Percentiles rank a stretch among this genome's conserved stretches.
phyloP scores from a whole-genome alignment of 2,888 invertebrate species.

The Nemurella pictetii region DNA sequence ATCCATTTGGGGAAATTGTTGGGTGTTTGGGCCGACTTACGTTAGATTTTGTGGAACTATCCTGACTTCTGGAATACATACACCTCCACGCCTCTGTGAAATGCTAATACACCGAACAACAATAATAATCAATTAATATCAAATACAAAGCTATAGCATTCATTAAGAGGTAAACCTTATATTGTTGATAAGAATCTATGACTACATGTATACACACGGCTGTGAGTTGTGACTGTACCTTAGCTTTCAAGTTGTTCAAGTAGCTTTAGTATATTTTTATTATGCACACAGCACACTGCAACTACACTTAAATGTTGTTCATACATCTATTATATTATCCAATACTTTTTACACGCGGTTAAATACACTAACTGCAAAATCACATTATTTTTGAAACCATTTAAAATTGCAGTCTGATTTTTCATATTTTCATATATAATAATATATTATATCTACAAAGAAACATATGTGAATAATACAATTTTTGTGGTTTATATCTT shows the following conservation, averaged over 20 bases:
- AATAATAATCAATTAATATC: constrained; percentile 38
- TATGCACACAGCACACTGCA: constrained; percentile 4
- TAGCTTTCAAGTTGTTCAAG: neutral
- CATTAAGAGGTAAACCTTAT: constrained; percentile 31
- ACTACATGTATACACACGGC: constrained; percentile 23
- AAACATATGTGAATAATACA: constrained; percentile 22
- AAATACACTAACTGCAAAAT: constrained; percentile 28
- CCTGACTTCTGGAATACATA: neutral
- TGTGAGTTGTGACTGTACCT: neutral
- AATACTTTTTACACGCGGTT: constrained; percentile 16
- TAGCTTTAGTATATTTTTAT: constrained; percentile 19
- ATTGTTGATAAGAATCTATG: constrained; percentile 25
- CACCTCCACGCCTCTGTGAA: constrained; percentile 33
- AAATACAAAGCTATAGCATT: constrained; percentile 36
- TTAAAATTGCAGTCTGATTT: constrained; percentile 31
- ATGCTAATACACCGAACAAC: constrained; percentile 40
- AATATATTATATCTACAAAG: constrained; percentile 26
- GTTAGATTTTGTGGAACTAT: neutral
- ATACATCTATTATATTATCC: constrained; percentile 26
- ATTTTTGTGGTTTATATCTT: constrained; percentile 16
- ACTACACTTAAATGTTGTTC: constrained; percentile 15
- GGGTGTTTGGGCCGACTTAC: neutral
- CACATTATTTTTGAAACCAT: constrained; percentile 28
- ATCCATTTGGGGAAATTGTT: neutral
- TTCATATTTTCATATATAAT: constrained; percentile 26